These are phyloP conservation scores for Drosophila nr. medialis DNA, from an alignment of 2,888 invertebrate genomes.

Conservation along the genomic window DNA sequence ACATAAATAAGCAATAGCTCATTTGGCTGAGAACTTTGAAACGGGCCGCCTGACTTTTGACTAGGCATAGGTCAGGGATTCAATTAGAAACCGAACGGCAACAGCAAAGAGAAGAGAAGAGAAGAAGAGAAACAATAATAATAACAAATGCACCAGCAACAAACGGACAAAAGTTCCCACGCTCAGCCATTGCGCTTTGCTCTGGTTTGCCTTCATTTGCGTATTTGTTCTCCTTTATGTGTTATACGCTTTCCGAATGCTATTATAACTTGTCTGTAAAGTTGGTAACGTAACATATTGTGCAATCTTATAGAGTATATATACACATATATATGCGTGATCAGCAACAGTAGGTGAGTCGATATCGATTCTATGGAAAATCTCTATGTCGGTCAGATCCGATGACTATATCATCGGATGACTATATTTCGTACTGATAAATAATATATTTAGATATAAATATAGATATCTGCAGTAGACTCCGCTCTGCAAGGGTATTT, in stretches of 20 bases:
- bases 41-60: constrained; percentile 26
- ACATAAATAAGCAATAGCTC: neutral
- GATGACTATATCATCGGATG: neutral
- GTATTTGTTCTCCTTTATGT: neutral
- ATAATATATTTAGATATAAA: neutral
- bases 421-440: neutral
- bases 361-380: neutral
- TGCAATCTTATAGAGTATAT: neutral
- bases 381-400: neutral
- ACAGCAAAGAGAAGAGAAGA: constrained; percentile 1
- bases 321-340: neutral
- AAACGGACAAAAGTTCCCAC: constrained; percentile 38
- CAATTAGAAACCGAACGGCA: constrained; percentile 58
- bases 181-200: constrained; percentile 6
- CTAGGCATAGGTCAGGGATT: constrained; percentile 73
- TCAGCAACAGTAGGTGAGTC: neutral
- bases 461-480: neutral
- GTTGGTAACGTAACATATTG: neutral
- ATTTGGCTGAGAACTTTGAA: constrained; percentile 10
- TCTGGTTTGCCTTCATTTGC: constrained; percentile 8
- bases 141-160: neutral
- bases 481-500: neutral
- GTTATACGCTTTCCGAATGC: neutral
- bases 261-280: neutral
- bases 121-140: neutral